These are phyloP conservation scores for Heteromormyrus szaboi DNA, from an alignment of 2,797 vertebrate genomes.

Conservation along the genomic window DNA sequence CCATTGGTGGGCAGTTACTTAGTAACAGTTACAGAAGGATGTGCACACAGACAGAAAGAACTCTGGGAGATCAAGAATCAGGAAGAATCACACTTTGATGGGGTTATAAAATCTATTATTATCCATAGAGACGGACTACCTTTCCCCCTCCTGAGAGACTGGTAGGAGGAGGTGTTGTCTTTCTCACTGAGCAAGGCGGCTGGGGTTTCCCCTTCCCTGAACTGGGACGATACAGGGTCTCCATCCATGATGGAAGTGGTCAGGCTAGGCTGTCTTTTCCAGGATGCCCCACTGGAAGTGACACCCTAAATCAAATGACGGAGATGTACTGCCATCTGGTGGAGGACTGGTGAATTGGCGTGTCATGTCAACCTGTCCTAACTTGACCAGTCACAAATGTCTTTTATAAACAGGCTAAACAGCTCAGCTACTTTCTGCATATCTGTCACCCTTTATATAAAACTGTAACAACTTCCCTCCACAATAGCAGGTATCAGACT, in stretches of 20 bases:
- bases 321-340: slow-evolving; percentile 9
- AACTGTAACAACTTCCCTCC: background rate
- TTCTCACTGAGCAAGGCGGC: slow-evolving; percentile 34
- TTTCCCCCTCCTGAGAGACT: background rate
- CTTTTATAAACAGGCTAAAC: background rate
- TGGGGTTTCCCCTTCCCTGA: background rate
- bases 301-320: slow-evolving; percentile 5
- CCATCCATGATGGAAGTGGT: slow-evolving; percentile 61
- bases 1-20: background rate
- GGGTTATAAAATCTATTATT: background rate
- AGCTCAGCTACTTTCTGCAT: background rate
- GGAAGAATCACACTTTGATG: background rate
- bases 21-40: background rate
- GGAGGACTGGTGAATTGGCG: slow-evolving; percentile 27
- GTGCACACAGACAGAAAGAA: background rate
- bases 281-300: background rate
- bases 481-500: background rate
- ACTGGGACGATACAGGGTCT: slow-evolving; percentile 36
- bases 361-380: background rate
- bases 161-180: slow-evolving; percentile 42
- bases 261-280: slow-evolving; percentile 8
- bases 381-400: background rate
- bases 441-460: background rate
- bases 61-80: background rate
- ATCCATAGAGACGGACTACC: background rate